Percentiles rank a stretch among this genome's conserved stretches.
phyloP scores from a whole-genome alignment of 2,797 vertebrate genomes.

The Eospalax fontanierii region DNA sequence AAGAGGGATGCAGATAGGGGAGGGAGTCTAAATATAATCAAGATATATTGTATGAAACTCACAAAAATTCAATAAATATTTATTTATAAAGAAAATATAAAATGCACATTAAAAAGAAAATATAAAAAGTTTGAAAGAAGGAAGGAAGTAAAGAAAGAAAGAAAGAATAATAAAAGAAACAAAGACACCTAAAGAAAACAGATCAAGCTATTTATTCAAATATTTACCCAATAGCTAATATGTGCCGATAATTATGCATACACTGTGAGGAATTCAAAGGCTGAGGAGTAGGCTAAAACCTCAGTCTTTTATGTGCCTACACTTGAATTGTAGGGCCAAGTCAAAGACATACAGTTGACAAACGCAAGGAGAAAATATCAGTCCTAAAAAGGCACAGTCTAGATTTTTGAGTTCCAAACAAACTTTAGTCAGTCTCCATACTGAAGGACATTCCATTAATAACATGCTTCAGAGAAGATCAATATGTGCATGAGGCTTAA shows the following conservation, averaged over 20 bases:
- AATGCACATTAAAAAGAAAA: too few species aligned
- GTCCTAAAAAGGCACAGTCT: conserved; percentile 11
- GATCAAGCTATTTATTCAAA: conserved; percentile 27
- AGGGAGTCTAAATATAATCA: too few species aligned
- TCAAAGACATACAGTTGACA: conserved; percentile 19
- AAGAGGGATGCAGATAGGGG: too few species aligned
- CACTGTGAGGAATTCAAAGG: neutral
- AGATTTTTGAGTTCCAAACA: conserved; percentile 26
- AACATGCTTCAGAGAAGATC: conserved; percentile 54
- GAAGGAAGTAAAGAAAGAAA: too few species aligned
- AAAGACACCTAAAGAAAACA: conserved; percentile 18
- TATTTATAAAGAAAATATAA: too few species aligned
- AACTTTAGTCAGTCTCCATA: conserved; percentile 1
- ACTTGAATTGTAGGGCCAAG: neutral
- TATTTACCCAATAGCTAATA: conserved; percentile 33
- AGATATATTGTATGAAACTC: too few species aligned
- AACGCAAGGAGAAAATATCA: neutral
- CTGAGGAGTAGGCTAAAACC: neutral
- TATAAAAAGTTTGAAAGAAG: neutral
- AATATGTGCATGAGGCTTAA: neutral
- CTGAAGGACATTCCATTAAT: conserved; percentile 39
- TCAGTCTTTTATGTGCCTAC: conserved; percentile 15
- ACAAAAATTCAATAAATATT: too few species aligned
- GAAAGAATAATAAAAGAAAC: neutral
- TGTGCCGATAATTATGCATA: neutral